Base-by-base conservation (phyloP, 2,113 vertebrate genomes). In the Chaetorhynchus papuensis region DNA sequence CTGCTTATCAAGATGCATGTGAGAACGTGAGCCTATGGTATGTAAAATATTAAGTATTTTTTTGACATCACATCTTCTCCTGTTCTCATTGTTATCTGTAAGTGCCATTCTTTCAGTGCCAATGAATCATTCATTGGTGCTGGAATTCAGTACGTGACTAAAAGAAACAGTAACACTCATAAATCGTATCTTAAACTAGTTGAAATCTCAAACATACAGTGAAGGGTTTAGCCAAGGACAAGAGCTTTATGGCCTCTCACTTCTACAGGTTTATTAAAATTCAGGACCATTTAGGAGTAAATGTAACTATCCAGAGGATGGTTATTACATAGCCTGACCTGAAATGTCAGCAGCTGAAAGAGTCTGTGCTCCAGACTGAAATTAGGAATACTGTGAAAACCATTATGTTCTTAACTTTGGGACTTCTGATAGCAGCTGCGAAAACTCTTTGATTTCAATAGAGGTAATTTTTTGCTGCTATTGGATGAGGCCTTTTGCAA, bases 261-360 rank as follows among this genome's bases (percentile, higher is more conserved):
- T 88, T 41, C 30, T 70, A 69, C n/a, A 54, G 26, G 27, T 86
- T 88, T 93, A 66, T 94, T 95, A 80, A 92, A 77, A 90, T 90
- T 94, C 92, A 86, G 79, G 79, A 88, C 63, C 50, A 66, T 90
- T 90, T 93, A 27, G 23, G 39, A 86, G 54, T 83, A 85, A 93
- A 80, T 77, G 63, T 83, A 76, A 61, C 75, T 90, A 61, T 61
- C 70, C 65, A 45, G 47, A 93, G 44, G 65, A 74, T 89, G 45
- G 44, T 83, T 91, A 74, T 96, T 93, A 47, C 59, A 35, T 24
- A 72, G 57, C 41, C 74, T 84, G 57, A 89, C 85, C 41, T 39
- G 28, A 94, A 95, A 91, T 82, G 82, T 93, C 74, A 94, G 74
- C 27, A 13, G 8, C 74, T 80, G 59, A 89, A 89, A 87, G 42